Evolutionary conservation across 2,888 invertebrate species (phyloP), one percentile per base, ranked within the genome.

Genomic region (Hypolimnas misippus): DNA sequence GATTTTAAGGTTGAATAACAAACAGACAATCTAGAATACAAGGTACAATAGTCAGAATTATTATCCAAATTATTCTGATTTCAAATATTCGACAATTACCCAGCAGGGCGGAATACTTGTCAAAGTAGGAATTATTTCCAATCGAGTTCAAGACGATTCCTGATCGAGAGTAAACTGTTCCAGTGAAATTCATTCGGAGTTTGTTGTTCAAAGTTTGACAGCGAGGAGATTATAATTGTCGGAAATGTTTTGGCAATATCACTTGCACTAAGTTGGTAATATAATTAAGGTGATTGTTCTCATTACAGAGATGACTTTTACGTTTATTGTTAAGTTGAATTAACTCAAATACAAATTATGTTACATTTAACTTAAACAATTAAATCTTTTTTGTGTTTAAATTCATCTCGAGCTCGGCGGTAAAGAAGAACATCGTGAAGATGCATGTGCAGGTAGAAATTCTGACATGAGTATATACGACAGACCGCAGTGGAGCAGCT

Each of bases 91-190:
- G 29, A 33, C 2, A 33, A 4, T 38, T n/a, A n/a, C n/a, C n/a
- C 2, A 1, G 21, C 1, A 12, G n/a, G n/a, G n/a, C n/a, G 42
- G n/a, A 53, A 52, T 35, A 42, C 25, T 53, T 21, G 49, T 29
- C 49, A 50, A 54, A 66, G 29, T 60, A 31, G 35, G 38, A 52
- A 56, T 42, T 46, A 38, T 63, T 59, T 62, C 16, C 49, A 31
- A 53, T 44, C 53, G 42, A 66, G 53, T 42, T 31, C 25, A 52
- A 66, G 54, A 46, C 19, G 40, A 57, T 35, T 42, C 49, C 42
- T 61, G 57, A 66, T 66, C 61, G 63, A 61, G 49, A 16, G 51
- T 54, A 55, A 63, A 63, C 59, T 62, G 35, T 57, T 46, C 21
- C n/a, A n/a, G 40, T 21, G 38, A 12, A 61, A 61, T 40, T 61